A percentile compares a stretch with the other conserved stretches of the same genome.
These are phyloP conservation scores for Bathynomus jamesi DNA, from an alignment of 1,140 invertebrate species.

Conservation along the genomic window DNA sequence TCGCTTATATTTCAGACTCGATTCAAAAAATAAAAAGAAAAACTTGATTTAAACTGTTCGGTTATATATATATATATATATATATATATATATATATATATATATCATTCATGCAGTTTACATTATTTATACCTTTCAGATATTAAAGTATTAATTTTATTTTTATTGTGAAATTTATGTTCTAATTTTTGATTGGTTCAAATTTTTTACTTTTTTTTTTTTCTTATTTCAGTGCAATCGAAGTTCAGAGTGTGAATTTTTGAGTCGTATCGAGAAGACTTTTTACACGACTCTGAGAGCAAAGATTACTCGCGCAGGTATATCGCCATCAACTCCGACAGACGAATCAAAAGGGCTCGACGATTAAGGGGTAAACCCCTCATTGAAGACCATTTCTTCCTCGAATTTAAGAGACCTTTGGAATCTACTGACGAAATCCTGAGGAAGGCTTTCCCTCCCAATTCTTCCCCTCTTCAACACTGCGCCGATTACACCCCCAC, in stretches of 20 bases:
- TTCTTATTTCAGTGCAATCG: background rate
- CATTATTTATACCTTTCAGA: background rate
- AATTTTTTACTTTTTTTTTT: background rate
- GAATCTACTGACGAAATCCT: background rate
- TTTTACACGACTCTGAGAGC: background rate
- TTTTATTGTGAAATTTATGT: background rate
- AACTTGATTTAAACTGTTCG: background rate
- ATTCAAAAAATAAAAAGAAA: too few species aligned
- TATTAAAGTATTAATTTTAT: background rate
- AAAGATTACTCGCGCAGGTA: background rate
- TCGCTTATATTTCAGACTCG: too few species aligned
- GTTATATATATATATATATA: background rate
- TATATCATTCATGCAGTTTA: background rate
- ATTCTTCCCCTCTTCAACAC: background rate
- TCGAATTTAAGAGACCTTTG: background rate
- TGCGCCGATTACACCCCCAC: background rate
- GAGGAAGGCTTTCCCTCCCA: background rate
- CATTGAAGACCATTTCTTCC: background rate
- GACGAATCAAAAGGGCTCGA: background rate
- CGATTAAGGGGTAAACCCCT: background rate
- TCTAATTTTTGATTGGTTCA: background rate
- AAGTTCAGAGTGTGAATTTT: background rate
- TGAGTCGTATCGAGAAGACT: background rate
- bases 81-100: background rate
- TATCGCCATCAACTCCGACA: background rate